Evolutionary conservation across 2,888 invertebrate genomes (phyloP), one percentile per base, ranked within the genome.

Genomic region (Ariolimax columbianus): DNA sequence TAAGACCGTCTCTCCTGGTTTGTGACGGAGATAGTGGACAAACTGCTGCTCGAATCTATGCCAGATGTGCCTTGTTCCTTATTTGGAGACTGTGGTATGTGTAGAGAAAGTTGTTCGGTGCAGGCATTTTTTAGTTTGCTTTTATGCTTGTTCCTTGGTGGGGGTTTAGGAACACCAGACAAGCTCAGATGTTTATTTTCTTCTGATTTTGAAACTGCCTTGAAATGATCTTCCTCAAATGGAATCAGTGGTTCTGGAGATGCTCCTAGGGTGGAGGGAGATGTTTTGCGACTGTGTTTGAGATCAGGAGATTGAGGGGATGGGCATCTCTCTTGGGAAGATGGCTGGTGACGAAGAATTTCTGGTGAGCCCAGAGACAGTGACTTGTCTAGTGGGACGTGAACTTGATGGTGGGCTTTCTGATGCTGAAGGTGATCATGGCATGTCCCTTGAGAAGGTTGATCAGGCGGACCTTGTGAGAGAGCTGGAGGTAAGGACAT

Each of bases 201-300:
- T 43, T 30, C 75, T 43, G 43, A 2, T 47, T 0, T 63, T 23
- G 40, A 23, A 30, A 80, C 84, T 84, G 68, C 55, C 38, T 55
- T 79, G 59, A 84, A 84, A 47, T 84, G 72, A 72, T 84, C 80
- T 47, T 84, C 84, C 26, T 73, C 47, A 70, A 80, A 72, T 14
- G 84, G 84, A 59, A 30, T 47, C 14, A 84, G 73, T 9, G 84
- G 63, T n/a, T 80, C 78, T 59, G 72, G 19, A 19, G 77, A 66
- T 68, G 2, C 75, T 26, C 38, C 23, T 26, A 30, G 30, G 4
- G 59, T 36, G 9, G 36, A 23, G 0, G 14, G 63, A 59, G 80
- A 73, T 9, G 33, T 63, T 68, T 30, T 36, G 7, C 47, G 70
- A 40, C 33, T 79, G 40, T 23, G 36, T 30, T 47, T 23, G 0